These are phyloP conservation scores for Thecophora atra DNA, from an alignment of 2,888 invertebrate genomes.

Conservation along the genomic window DNA sequence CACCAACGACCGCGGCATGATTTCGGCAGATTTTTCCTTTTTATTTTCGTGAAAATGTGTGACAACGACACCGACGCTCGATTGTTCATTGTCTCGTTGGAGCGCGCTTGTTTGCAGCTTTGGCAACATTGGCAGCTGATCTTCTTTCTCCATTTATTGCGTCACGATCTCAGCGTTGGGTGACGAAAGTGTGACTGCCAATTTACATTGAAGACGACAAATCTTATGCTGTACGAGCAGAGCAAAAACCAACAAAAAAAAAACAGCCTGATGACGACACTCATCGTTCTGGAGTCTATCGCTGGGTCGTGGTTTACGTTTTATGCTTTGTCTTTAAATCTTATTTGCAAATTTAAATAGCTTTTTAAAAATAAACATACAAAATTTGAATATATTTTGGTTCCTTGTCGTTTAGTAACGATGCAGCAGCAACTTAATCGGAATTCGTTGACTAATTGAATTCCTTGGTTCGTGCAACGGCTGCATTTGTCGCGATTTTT, in stretches of 20 bases:
- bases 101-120: not conserved
- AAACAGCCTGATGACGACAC: not conserved
- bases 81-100: constrained; percentile 26
- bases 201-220: constrained; percentile 22
- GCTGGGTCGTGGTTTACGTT: not conserved
- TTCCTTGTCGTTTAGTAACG: not conserved
- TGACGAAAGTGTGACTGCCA: constrained; percentile 26
- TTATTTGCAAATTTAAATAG: not conserved
- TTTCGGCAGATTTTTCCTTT: constrained; percentile 18
- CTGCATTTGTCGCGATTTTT: no score
- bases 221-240: constrained; percentile 17
- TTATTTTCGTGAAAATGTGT: constrained; percentile 31
- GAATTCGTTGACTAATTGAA: constrained; percentile 5
- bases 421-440: constrained; percentile 10
- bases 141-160: constrained; percentile 29
- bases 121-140: not conserved
- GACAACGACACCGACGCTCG: constrained; percentile 33
- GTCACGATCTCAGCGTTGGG: constrained; percentile 13
- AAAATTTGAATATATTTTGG: not conserved
- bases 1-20: not conserved
- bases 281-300: not conserved
- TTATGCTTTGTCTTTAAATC: no score
- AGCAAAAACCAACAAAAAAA: not conserved
- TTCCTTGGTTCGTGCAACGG: not conserved
- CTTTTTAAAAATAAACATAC: not conserved